Conservation (phyloP, 30 jellyfish, hydroid and myxozoan genomes). For the Aurelia coerulea region DNA sequence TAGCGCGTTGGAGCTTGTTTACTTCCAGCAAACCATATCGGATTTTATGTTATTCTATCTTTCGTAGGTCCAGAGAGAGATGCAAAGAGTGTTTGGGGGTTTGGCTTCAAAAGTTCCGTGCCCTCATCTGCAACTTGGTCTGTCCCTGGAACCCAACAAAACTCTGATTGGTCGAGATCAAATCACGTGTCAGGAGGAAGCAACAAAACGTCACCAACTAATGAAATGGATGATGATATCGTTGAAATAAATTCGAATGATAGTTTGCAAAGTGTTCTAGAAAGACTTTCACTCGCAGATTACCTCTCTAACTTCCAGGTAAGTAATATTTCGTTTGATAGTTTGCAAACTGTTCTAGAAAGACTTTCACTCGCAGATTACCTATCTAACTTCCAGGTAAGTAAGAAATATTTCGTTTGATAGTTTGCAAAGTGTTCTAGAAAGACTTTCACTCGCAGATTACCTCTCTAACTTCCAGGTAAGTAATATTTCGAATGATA, state of each 20-base stretch:
- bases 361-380: no score
- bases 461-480: no score
- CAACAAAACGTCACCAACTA: conserved; percentile 56
- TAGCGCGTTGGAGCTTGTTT: no score
- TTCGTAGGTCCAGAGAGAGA: conserved; percentile 74
- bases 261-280: conserved; percentile 81
- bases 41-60: not conserved
- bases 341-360: no score
- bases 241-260: conserved; percentile 74
- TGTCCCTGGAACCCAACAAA: conserved; percentile 47
- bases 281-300: conserved; percentile 79
- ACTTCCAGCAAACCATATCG: no score
- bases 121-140: conserved; percentile 70
- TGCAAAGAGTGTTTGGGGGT: conserved; percentile 88
- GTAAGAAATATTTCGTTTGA: no score
- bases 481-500: no score
- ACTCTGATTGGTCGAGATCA: conserved; percentile 68
- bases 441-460: no score
- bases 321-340: not conserved
- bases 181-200: conserved; percentile 39
- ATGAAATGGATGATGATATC: conserved; percentile 66
- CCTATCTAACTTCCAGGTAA: no score
- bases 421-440: no score
- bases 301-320: conserved; percentile 91
- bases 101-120: conserved; percentile 70